These are phyloP conservation scores for Ibycter americanus DNA, from an alignment of 2,797 vertebrate species.

Conservation along the genomic window DNA sequence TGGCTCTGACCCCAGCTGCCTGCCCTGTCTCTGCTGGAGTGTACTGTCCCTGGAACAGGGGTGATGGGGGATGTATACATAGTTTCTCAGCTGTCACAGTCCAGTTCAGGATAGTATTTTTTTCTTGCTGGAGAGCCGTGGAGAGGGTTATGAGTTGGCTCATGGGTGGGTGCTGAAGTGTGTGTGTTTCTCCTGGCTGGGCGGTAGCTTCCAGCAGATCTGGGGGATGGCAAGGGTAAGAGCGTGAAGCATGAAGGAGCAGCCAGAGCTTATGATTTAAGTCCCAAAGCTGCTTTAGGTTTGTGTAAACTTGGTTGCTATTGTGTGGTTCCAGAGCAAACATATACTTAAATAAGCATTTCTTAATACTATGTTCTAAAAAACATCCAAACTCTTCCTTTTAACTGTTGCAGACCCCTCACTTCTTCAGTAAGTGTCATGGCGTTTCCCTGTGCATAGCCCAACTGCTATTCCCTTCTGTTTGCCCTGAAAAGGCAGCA, in stretches of 20 bases:
- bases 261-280: not conserved
- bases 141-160: not conserved
- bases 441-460: not conserved
- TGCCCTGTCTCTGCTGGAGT: not conserved
- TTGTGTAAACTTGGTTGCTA: not conserved
- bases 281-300: not conserved
- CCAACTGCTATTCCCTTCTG: not conserved
- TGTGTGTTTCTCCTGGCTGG: not conserved
- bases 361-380: not conserved
- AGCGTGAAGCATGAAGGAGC: not conserved
- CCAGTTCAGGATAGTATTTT: not conserved
- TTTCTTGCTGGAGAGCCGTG: not conserved
- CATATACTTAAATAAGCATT: not conserved
- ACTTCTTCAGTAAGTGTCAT: not conserved
- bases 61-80: not conserved
- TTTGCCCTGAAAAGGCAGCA: not conserved
- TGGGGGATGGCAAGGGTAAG: not conserved
- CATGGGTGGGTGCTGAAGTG: not conserved
- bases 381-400: not conserved
- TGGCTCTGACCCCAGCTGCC: not conserved
- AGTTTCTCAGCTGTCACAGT: not conserved
- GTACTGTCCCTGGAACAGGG: not conserved
- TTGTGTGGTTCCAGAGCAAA: not conserved
- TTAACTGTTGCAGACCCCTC: not conserved
- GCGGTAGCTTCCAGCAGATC: not conserved